Percentiles rank a stretch among this genome's conserved stretches.
These are phyloP conservation scores for Mus musculus DNA, from an alignment of 2,113 vertebrate species.

Conservation along the genomic window GRCm39 chr8:61661501-61662000, in stretches of 20 bases:
- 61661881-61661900: not conserved
- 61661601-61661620: conserved; percentile 11
- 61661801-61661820: too few species aligned
- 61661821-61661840: not conserved
- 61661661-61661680: not conserved
- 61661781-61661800: not conserved
- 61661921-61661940: not conserved
- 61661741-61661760: too few species aligned
- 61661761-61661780: not conserved
- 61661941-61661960: not conserved
- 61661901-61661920: not conserved
- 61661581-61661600: not conserved
- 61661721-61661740: rapidly evolving
- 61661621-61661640: not conserved
- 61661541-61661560: not conserved
- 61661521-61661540: not conserved
- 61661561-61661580: not conserved
- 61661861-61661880: not conserved
- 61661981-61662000: rapidly evolving
- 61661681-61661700: rapidly evolving
- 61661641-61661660: not conserved
- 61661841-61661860: not conserved
- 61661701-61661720: not conserved
- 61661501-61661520: not conserved
- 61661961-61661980: not conserved